A percentile compares a stretch with the other conserved stretches of the same genome.
phyloP scores from a whole-genome alignment of 2,797 vertebrate genomes.

The Manis crassicaudata region DNA sequence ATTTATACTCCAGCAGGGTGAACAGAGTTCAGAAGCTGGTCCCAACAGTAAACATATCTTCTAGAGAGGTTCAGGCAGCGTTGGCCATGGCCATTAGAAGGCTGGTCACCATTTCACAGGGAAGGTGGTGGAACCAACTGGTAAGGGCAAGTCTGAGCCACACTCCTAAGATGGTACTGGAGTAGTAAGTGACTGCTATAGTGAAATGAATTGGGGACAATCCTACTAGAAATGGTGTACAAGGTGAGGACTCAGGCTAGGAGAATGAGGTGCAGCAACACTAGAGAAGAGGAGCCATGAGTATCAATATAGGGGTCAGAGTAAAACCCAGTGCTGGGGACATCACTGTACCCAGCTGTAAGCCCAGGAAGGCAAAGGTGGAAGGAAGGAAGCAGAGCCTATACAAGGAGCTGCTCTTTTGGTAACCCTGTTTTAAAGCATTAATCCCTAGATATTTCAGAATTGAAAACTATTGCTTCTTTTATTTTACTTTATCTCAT shows the following conservation, averaged over 20 bases:
- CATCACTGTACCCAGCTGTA: neutral
- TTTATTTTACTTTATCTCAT: slow-evolving; percentile 19
- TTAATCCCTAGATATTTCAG: neutral
- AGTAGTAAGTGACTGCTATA: neutral
- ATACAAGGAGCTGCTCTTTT: neutral
- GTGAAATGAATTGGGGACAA: neutral
- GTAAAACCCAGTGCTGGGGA: neutral
- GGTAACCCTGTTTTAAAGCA: slow-evolving; percentile 33
- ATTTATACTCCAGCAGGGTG: neutral
- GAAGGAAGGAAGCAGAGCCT: neutral
- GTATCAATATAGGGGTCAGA: neutral
- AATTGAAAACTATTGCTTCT: neutral
- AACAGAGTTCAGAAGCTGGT: neutral
- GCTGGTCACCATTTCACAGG: neutral
- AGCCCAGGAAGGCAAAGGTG: neutral
- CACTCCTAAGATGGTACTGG: neutral
- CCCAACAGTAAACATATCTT: neutral
- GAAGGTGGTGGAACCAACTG: neutral
- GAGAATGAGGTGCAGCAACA: neutral
- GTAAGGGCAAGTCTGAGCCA: neutral
- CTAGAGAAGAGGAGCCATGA: neutral
- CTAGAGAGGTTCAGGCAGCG: neutral
- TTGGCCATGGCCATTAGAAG: neutral
- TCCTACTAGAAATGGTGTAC: neutral
- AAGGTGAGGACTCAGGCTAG: neutral